Evolutionary conservation across 2,888 invertebrate genomes (phyloP), one percentile per base, ranked within the genome.

Genomic region (Dryadula phaetusa): DNA sequence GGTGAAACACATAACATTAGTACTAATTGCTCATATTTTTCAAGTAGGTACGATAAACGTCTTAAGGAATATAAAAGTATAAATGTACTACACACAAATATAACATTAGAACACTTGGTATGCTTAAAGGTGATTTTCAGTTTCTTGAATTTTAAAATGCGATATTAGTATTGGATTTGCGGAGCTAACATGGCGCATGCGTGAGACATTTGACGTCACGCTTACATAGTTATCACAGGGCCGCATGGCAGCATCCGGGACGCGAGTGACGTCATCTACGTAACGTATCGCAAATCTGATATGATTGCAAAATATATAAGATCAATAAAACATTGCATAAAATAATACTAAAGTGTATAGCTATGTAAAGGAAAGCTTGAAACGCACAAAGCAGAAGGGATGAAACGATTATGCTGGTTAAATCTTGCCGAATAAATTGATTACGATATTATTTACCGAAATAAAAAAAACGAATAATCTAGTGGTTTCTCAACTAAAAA

Each of bases 231-330:
- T 67, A 70, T 66, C 58, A 66, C 64, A 67, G 64, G 68, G 66
- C 66, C 70, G 66, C 62, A 56, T 42, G 66, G 60, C 64, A 64
- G 70, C 70, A 75, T 74, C 74, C 77, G 73, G 76, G 72, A 75
- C 71, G 72, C 52, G 22, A n/a, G 62, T 77, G 73, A 75, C 76
- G 75, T 77, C 74, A 76, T 61, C 42, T 28, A 63, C 32, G 60
- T 60, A 63, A 64, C 22, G 44, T 25, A 69, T 53, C 42, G 32
- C 32, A 64, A 64, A 42, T 53, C 40, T 8, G 12, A 52, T 53
- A 63, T 40, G 47, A 47, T 42, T 37, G 18, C 37, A 22, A 52
- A 10, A 34, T 62, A 34, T 8, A 52, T 8, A 47, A 14, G 1
- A 34, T 16, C 32, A 34, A 37, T 37, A 37, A 18, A 54, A 14